Evolutionary conservation across 2,797 vertebrate species (phyloP), one percentile per base, ranked within the genome.

Genomic region (Sebastes steindachneri): DNA sequence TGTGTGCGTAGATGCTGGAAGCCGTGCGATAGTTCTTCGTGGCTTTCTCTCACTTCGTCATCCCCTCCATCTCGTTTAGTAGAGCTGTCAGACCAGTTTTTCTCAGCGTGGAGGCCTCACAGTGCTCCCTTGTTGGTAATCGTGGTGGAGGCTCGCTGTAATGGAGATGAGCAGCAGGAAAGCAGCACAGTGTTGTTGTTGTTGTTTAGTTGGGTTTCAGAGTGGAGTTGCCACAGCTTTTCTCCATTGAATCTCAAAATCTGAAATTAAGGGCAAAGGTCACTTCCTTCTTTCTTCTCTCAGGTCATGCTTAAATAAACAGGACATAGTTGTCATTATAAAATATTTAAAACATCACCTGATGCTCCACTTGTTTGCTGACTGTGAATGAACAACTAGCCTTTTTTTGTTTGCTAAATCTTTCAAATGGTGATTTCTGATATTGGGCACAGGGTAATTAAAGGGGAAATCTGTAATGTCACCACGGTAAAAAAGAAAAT

Each of bases 141-240:
- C 82, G 57, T 33, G 80, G 82, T 66, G 3, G 70, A 78, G 79
- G 55, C 51, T 73, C 1, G 25, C 65, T 45, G 74, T 84, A 86
- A 92, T 85, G 83, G 84, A 85, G 86, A 81, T 62, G 84, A 89
- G 86, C 67, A 68, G 83, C 76, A 48, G 80, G 73, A 78, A 81
- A 75, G 80, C 53, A 35, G 6, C 12, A 1, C 28, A 0, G 19
- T 35, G 69, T 5, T 81, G 17, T 78, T 35, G 25, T 78, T 35
- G 25, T 78, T 78, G 66, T 79, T 37, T 74, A 23, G 71, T 33
- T n/a, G 28, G n/a, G 45, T 67, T 82, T 84, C 48, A 35, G 60
- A 41, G 31, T 4, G 1, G 54, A 73, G 60, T 9, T 77, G n/a
- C 14, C 17, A 31, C 48, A 41, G 53, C 21, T 33, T 74, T 55